Conservation (phyloP, 2,113 vertebrate species). For the Psittacara wagleri region DNA sequence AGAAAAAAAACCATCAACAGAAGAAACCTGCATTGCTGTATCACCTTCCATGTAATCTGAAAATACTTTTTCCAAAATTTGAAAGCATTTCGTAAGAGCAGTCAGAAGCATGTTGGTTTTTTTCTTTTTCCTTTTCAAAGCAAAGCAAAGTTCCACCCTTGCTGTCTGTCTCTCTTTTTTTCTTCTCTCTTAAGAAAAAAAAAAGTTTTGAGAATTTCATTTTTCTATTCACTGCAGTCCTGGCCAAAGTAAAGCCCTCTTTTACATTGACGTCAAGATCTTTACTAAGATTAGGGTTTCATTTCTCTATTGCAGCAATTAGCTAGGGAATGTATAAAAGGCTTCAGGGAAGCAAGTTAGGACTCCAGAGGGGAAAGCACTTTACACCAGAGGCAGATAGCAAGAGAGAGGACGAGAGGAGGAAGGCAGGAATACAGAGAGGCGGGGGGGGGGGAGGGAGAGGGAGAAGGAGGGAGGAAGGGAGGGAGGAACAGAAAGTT, state of each 20-base stretch:
- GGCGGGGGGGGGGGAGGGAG: too few species aligned
- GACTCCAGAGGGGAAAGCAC: constrained; percentile 73
- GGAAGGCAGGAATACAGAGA: constrained; percentile 44
- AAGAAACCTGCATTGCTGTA: background rate
- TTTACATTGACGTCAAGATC: constrained; percentile 92
- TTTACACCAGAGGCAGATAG: constrained; percentile 79
- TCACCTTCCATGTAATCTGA: constrained; percentile 45
- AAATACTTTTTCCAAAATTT: constrained; percentile 65
- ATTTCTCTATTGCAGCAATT: constrained; percentile 89
- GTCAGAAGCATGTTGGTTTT: constrained; percentile 39
- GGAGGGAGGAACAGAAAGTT: constrained; percentile 69
- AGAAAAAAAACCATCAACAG: background rate
- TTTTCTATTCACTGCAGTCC: constrained; percentile 81
- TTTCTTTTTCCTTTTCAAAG: constrained; percentile 62
- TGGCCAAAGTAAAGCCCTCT: constrained; percentile 86
- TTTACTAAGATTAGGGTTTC: constrained; percentile 89
- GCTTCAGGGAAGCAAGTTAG: constrained; percentile 80
- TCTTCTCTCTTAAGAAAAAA: constrained; percentile 16
- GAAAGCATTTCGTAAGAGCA: constrained; percentile 62
- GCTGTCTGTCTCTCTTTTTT: constrained; percentile 23
- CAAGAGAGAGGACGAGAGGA: constrained; percentile 62
- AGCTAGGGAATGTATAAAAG: constrained; percentile 88
- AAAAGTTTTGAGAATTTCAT: constrained; percentile 79
- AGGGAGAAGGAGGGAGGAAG: constrained; percentile 31
- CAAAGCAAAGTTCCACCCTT: constrained; percentile 75